phyloP scores from a whole-genome alignment of 2,113 vertebrate genomes.

The Salvelinus alpinus region DNA sequence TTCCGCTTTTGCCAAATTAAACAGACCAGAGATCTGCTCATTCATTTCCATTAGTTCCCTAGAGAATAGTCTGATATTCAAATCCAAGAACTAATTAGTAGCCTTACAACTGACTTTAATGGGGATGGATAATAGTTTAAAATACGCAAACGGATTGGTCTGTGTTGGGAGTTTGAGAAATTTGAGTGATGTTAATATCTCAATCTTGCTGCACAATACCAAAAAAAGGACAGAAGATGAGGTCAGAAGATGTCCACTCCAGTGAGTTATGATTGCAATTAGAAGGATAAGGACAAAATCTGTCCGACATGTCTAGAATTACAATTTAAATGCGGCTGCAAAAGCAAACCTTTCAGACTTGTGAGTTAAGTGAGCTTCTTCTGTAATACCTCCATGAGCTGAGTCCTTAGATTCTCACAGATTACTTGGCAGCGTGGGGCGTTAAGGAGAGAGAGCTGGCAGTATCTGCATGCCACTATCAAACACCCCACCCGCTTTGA shows the following conservation, averaged over 20 bases:
- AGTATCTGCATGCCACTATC: slow-evolving; percentile 49
- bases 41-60: slow-evolving; percentile 25
- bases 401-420: slow-evolving; percentile 42
- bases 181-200: slow-evolving; percentile 4
- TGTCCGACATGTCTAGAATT: slow-evolving; percentile 7
- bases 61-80: slow-evolving; percentile 9
- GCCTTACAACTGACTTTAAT: slow-evolving; percentile 28
- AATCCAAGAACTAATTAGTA: slow-evolving; percentile 32
- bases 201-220: neutral
- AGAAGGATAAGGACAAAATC: neutral
- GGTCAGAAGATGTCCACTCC: neutral
- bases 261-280: slow-evolving; percentile 13
- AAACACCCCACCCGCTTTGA: slow-evolving; percentile 59
- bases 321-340: neutral
- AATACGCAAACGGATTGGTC: slow-evolving; percentile 5
- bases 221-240: neutral
- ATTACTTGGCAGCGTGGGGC: slow-evolving; percentile 18
- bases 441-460: slow-evolving; percentile 39
- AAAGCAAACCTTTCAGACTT: neutral
- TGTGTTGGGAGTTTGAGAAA: slow-evolving; percentile 13
- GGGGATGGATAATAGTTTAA: slow-evolving; percentile 38
- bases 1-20: neutral
- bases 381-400: slow-evolving; percentile 22
- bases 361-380: slow-evolving; percentile 25
- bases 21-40: slow-evolving; percentile 8